Evolutionary conservation across 2,113 vertebrate species (phyloP).

Genomic region (Limanda limanda): DNA sequence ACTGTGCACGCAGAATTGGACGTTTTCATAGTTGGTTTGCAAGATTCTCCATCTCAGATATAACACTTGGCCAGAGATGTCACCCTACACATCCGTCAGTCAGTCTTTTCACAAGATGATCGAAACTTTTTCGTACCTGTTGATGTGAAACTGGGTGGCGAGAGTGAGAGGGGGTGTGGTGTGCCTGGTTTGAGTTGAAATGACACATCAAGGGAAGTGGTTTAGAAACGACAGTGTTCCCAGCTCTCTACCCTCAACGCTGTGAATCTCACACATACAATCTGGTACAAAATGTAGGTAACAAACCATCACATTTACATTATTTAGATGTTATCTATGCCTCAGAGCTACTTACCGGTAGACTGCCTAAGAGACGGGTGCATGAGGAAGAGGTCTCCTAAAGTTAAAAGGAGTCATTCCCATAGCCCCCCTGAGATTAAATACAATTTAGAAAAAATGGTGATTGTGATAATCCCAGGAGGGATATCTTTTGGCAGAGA

Average conservation of each 20-base stretch:
- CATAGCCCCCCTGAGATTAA: not conserved
- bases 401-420: not conserved
- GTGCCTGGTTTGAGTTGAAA: conserved; percentile 27
- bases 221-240: too few relatives aligned
- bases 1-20: not conserved
- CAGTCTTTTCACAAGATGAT: not conserved
- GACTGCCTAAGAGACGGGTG: not conserved
- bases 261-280: not conserved
- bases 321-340: not conserved
- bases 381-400: not conserved
- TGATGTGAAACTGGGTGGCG: conserved; percentile 50
- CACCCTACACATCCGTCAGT: not conserved
- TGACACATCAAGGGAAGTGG: conserved; percentile 50
- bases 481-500: not conserved
- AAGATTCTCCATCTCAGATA: not conserved
- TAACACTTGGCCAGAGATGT: too few relatives aligned
- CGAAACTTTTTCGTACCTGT: conserved; percentile 11
- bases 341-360: not conserved
- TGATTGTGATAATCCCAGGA: conserved; percentile 3
- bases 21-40: not conserved
- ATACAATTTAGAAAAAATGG: not conserved
- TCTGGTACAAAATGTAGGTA: not conserved
- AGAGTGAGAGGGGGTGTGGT: not conserved
- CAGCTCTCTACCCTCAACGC: too few relatives aligned
- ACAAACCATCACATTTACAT: not conserved